These are phyloP conservation scores for Himantopus leucocephalus DNA, from an alignment of 2,113 vertebrate genomes.

Conservation along the genomic window DNA sequence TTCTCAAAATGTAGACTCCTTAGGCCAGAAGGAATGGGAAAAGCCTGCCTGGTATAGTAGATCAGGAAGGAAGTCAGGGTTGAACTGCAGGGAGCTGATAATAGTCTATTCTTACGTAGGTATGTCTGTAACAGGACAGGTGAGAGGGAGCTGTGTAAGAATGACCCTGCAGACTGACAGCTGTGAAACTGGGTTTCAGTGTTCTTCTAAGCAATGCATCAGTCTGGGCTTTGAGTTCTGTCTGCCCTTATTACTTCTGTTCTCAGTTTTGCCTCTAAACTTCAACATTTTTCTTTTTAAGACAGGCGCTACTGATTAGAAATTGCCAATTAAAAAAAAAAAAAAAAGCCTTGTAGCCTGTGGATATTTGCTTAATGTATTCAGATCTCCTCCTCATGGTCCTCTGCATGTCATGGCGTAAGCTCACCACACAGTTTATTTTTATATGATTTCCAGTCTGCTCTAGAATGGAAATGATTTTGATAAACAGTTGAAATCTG, in stretches of 20 bases:
- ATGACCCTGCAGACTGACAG: background rate
- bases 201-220: background rate
- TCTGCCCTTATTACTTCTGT: background rate
- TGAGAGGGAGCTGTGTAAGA: background rate
- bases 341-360: background rate
- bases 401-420: background rate
- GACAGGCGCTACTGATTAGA: background rate
- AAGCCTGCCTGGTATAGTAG: background rate
- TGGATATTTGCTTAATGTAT: background rate
- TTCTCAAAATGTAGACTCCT: background rate
- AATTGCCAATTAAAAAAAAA: background rate
- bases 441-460: background rate
- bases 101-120: background rate
- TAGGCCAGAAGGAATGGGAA: background rate
- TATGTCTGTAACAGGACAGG: background rate
- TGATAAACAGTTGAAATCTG: background rate
- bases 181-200: background rate
- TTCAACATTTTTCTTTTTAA: background rate
- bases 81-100: background rate
- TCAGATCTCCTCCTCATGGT: background rate
- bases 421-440: background rate
- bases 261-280: background rate
- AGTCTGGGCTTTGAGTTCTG: background rate
- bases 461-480: background rate
- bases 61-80: background rate